Conservation (phyloP, 1,140 invertebrate species). For the Fopius arisanus region DNA sequence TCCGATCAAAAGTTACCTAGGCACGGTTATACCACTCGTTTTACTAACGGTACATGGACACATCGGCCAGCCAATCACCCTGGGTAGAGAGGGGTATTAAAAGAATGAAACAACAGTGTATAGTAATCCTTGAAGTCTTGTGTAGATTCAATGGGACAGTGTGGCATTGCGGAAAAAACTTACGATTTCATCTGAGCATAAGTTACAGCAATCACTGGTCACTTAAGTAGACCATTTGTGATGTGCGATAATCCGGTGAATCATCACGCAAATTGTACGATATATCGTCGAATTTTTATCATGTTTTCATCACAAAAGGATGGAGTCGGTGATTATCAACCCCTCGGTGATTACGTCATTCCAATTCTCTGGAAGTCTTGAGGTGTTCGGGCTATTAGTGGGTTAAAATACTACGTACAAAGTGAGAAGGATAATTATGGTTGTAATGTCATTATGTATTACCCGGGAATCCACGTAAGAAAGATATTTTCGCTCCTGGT, state of each 20-base stretch:
- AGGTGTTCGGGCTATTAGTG: not conserved
- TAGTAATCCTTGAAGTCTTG: not conserved
- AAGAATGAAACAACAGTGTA: not conserved
- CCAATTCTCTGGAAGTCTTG: not conserved
- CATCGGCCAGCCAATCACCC: conserved; percentile 48
- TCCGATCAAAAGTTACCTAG: conserved; percentile 51
- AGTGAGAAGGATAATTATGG: conserved; percentile 53
- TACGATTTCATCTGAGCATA: not conserved
- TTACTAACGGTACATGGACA: conserved; percentile 58
- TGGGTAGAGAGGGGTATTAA: conserved; percentile 24
- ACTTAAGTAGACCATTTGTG: not conserved
- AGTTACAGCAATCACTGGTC: not conserved
- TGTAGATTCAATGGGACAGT: not conserved
- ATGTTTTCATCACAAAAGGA: not conserved
- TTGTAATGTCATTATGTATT: conserved; percentile 18
- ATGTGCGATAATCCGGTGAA: not conserved
- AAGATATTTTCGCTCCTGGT: not conserved
- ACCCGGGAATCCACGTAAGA: conserved; percentile 23
- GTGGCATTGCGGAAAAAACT: not conserved
- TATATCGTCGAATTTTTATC: not conserved
- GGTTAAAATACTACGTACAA: not conserved
- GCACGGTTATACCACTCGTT: conserved; percentile 45
- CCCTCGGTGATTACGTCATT: not conserved
- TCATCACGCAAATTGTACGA: not conserved
- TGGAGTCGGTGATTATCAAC: not conserved